These are phyloP conservation scores for Vanessa cardui DNA, from an alignment of 2,888 invertebrate species.

Conservation along the genomic window DNA sequence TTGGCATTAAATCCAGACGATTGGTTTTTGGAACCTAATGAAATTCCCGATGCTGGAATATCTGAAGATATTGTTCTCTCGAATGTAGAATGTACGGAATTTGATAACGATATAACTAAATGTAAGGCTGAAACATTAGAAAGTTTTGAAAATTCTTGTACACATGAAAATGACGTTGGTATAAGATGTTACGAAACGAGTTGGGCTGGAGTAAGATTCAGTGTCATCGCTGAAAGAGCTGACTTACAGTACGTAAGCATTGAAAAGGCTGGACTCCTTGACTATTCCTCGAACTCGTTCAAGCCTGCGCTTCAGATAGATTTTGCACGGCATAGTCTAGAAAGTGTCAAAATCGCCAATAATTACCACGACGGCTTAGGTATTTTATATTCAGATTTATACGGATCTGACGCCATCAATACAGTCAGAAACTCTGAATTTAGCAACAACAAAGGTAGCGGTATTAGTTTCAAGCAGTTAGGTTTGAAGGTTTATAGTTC, in stretches of 20 bases:
- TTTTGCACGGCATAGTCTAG: conserved; percentile 91
- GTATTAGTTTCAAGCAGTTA: conserved; percentile 94
- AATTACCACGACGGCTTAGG: conserved; percentile 97
- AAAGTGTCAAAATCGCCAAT: conserved; percentile 90
- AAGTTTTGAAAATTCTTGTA: conserved; percentile 94
- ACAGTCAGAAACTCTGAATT: conserved; percentile 93
- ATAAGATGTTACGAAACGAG: conserved; percentile 94
- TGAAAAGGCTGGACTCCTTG: conserved; percentile 96
- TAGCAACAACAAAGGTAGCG: conserved; percentile 92
- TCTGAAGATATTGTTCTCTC: conserved; percentile 90
- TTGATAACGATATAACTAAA: conserved; percentile 94
- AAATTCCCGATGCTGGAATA: conserved; percentile 90
- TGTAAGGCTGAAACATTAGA: conserved; percentile 90
- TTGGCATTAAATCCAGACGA: conserved; percentile 95
- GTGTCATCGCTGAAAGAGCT: conserved; percentile 92
- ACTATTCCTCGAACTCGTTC: conserved; percentile 93
- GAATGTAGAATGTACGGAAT: conserved; percentile 94
- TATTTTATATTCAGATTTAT: conserved; percentile 96
- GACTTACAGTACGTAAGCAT: conserved; percentile 94
- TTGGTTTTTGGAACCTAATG: conserved; percentile 92
- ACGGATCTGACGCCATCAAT: conserved; percentile 91
- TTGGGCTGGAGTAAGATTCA: conserved; percentile 97
- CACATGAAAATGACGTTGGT: conserved; percentile 93
- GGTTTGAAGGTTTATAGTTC: conserved; percentile 91
- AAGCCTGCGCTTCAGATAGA: conserved; percentile 95